Percentiles rank a stretch among this genome's conserved stretches.
These are phyloP conservation scores for Callocephalon fimbriatum DNA, from an alignment of 2,113 vertebrate genomes.

Conservation along the genomic window DNA sequence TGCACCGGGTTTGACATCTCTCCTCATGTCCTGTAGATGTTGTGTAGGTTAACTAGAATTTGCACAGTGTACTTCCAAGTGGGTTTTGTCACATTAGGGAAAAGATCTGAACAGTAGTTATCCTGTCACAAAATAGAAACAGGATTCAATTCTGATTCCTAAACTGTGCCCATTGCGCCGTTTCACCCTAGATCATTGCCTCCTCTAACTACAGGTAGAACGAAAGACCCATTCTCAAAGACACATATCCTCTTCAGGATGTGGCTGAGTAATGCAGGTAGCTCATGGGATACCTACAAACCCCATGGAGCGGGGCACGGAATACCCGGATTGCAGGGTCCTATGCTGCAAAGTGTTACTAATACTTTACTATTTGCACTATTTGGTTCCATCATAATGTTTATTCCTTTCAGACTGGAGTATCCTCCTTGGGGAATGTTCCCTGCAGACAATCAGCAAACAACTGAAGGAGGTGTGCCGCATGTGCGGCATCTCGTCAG, in stretches of 20 bases:
- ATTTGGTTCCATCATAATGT: neutral
- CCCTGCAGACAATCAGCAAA: slow-evolving; percentile 93
- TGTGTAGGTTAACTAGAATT: neutral
- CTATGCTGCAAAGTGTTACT: neutral
- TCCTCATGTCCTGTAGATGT: neutral
- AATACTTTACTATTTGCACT: neutral
- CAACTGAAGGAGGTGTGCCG: slow-evolving; percentile 94
- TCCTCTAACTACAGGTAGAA: neutral
- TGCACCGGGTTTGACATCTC: accelerated
- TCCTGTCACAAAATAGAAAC: neutral
- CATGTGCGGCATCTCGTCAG: slow-evolving; percentile 93
- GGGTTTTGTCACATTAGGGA: neutral
- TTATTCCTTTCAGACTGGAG: slow-evolving; percentile 89
- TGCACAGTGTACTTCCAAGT: neutral
- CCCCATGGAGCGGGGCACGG: neutral
- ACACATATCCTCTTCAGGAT: neutral
- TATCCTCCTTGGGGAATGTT: slow-evolving; percentile 93
- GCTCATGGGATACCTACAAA: neutral
- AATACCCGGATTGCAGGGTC: neutral
- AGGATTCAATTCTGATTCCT: neutral
- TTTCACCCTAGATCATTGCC: neutral
- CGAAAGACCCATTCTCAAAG: neutral
- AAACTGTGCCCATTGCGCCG: neutral
- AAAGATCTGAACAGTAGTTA: neutral
- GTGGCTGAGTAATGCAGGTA: neutral